These are phyloP conservation scores for Zaprionus obscuricornis DNA, from an alignment of 2,888 invertebrate species.

Conservation along the genomic window DNA sequence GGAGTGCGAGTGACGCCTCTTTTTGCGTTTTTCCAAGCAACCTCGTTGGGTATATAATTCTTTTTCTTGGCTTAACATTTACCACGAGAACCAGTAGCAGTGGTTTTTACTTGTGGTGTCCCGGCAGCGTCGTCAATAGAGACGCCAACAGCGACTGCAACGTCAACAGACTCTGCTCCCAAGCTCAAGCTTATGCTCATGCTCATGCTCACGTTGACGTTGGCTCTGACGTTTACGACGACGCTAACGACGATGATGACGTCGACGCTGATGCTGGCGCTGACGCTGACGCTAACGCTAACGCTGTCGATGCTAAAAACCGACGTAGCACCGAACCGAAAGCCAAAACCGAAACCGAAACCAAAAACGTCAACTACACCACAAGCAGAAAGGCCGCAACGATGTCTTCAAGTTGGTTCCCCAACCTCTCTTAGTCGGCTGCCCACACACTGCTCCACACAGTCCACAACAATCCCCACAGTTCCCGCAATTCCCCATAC, in stretches of 20 bases:
- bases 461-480: background rate
- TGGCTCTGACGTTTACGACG: background rate
- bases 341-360: constrained; percentile 72
- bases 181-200: too few species aligned
- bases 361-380: constrained; percentile 77
- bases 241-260: background rate
- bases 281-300: constrained; percentile 5
- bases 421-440: constrained; percentile 7
- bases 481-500: background rate
- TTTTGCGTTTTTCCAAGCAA: constrained; percentile 57
- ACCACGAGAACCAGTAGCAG: constrained; percentile 84
- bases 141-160: constrained; percentile 22
- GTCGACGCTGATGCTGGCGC: constrained; percentile 8
- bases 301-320: too few species aligned
- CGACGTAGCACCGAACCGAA: constrained; percentile 52
- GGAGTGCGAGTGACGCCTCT: constrained; percentile 54
- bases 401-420: constrained; percentile 70
- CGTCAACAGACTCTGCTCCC: too few species aligned
- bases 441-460: background rate
- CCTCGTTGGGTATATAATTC: constrained; percentile 67
- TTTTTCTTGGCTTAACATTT: constrained; percentile 80
- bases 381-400: constrained; percentile 77
- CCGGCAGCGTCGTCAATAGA: constrained; percentile 42
- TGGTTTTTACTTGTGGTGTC: constrained; percentile 82
- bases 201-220: too few species aligned